These are phyloP conservation scores for Rhyacophila brunnea DNA, from an alignment of 1,140 invertebrate species.

Conservation along the genomic window DNA sequence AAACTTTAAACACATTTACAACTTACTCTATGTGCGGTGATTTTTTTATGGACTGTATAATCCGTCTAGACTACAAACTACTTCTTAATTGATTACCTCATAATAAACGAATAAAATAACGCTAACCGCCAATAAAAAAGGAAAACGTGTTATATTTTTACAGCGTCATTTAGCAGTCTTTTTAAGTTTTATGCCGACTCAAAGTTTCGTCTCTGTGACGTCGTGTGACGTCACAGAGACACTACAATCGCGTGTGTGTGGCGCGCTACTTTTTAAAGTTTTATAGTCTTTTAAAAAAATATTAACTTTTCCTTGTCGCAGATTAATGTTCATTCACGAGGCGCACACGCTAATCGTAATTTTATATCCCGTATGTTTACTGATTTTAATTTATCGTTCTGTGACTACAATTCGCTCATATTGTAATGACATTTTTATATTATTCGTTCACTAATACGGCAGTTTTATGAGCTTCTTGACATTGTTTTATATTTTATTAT, in stretches of 20 bases:
- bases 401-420: no score
- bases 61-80: slow-evolving; percentile 35
- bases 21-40: slow-evolving; percentile 30
- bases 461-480: no score
- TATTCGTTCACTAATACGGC: no score
- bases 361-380: no score
- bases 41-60: slow-evolving; percentile 36
- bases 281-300: no score
- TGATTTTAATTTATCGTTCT: no score
- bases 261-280: no score
- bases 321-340: no score
- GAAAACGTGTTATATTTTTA: slow-evolving; percentile 29
- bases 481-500: no score
- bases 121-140: slow-evolving; percentile 32
- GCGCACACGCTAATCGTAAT: no score
- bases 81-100: slow-evolving; percentile 35
- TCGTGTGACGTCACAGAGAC: slow-evolving; percentile 17
- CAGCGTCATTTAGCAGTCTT: slow-evolving; percentile 12
- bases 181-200: slow-evolving; percentile 7
- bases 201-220: slow-evolving; percentile 21
- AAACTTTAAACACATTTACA: slow-evolving; percentile 35
- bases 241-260: neutral
- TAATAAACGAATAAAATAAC: slow-evolving; percentile 36
- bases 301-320: no score
- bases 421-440: no score